Conservation (phyloP, 2,888 invertebrate genomes). For the Xestia ashworthii region DNA sequence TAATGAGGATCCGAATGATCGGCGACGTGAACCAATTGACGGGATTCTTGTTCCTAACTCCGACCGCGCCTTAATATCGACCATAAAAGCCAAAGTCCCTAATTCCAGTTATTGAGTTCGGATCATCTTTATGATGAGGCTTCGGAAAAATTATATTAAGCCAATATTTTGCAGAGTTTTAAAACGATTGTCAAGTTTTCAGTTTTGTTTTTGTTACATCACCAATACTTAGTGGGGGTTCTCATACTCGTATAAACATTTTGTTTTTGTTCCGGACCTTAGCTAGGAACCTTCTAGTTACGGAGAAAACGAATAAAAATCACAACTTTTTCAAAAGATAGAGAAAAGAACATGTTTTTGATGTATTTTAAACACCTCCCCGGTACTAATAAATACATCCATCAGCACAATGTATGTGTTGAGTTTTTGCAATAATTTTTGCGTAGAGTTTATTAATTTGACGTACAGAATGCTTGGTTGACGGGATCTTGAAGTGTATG, state of each 20-base stretch:
- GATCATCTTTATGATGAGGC: constrained; percentile 34
- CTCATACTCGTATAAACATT: background rate
- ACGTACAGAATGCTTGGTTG: too few relatives aligned
- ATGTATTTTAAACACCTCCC: too few relatives aligned
- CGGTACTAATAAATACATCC: too few relatives aligned
- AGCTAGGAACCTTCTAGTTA: background rate
- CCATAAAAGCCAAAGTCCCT: constrained; percentile 40
- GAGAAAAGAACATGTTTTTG: too few relatives aligned
- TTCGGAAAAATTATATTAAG: constrained; percentile 19
- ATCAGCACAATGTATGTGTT: too few relatives aligned
- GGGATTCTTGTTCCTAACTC: constrained; percentile 25
- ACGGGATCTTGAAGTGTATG: too few relatives aligned
- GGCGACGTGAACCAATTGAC: constrained; percentile 28
- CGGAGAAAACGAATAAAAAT: background rate
- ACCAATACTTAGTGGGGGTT: too few relatives aligned
- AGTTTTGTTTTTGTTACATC: background rate
- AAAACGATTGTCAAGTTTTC: constrained; percentile 4
- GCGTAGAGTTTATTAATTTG: too few relatives aligned
- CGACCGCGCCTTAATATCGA: constrained; percentile 24
- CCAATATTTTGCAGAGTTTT: constrained; percentile 11
- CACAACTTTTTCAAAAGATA: too few relatives aligned
- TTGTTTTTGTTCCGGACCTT: background rate
- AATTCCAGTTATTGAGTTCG: constrained; percentile 47
- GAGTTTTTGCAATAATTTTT: too few relatives aligned
- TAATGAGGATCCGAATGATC: constrained; percentile 38